Conservation (phyloP, 2,113 vertebrate genomes). For the Montifringilla adamsi region DNA sequence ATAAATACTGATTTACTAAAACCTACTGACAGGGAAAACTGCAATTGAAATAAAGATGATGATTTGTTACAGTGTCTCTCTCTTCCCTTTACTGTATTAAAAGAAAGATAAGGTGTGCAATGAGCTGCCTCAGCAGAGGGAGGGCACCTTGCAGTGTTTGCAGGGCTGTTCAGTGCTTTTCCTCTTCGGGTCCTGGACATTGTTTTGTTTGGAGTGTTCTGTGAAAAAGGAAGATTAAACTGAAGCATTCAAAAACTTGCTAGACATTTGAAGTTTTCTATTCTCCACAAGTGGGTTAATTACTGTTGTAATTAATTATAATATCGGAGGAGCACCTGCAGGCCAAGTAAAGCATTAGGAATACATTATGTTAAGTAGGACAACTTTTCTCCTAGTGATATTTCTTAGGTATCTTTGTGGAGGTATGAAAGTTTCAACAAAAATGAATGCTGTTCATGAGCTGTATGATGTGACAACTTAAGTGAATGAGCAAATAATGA, state of each 20-base stretch:
- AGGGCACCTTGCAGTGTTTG: background rate
- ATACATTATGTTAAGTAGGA: background rate
- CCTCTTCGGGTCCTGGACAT: background rate
- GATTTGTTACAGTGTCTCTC: background rate
- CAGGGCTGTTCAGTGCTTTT: background rate
- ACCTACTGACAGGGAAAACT: background rate
- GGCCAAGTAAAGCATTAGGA: background rate
- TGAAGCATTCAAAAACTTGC: background rate
- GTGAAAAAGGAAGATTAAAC: background rate
- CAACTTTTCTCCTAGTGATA: background rate
- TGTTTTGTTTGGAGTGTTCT: background rate
- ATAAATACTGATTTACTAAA: slow-evolving; percentile 33
- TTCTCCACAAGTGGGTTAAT: background rate
- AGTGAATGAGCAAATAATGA: background rate
- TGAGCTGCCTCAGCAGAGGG: background rate
- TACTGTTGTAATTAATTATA: background rate
- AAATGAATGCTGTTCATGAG: background rate
- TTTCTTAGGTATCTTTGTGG: background rate
- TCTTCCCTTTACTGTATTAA: background rate
- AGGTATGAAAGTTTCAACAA: background rate
- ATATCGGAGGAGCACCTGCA: background rate
- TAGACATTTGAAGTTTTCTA: background rate
- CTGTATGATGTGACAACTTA: background rate
- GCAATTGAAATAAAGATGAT: slow-evolving; percentile 25
- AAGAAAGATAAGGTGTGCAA: background rate